Conservation (phyloP, 1,140 invertebrate genomes). For the Drosophila nikananu region DNA sequence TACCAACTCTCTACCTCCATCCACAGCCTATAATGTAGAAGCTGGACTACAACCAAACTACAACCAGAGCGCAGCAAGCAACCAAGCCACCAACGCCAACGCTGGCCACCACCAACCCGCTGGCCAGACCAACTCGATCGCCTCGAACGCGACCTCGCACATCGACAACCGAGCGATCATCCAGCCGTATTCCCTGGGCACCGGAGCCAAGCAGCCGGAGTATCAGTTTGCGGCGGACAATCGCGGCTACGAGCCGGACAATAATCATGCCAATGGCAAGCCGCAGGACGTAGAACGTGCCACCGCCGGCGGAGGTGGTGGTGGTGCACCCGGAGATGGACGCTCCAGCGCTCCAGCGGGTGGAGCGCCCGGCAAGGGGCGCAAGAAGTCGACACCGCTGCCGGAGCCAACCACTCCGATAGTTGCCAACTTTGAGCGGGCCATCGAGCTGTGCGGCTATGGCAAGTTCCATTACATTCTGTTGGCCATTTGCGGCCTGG, state of each 20-base stretch:
- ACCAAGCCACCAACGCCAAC: constrained; percentile 47
- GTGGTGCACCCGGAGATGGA: constrained; percentile 50
- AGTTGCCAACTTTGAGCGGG: constrained; percentile 93
- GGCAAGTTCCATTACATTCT: constrained; percentile 96
- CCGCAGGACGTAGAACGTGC: constrained; percentile 80
- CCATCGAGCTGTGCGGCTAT: constrained; percentile 94
- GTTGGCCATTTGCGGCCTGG: constrained; percentile 95
- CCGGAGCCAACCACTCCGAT: constrained; percentile 86
- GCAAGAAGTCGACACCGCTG: constrained; percentile 75
- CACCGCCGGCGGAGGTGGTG: constrained; percentile 56
- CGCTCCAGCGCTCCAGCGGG: not conserved
- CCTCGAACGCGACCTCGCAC: constrained; percentile 51
- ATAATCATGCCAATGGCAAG: constrained; percentile 65
- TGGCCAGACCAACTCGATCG: constrained; percentile 41
- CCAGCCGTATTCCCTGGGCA: constrained; percentile 76
- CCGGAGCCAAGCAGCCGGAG: constrained; percentile 68
- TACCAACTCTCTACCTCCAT: not conserved
- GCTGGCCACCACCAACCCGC: constrained; percentile 45
- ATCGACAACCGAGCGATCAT: constrained; percentile 82
- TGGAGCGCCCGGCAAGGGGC: constrained; percentile 23
- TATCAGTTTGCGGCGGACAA: constrained; percentile 81
- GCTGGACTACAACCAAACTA: constrained; percentile 90
- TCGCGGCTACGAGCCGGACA: constrained; percentile 74
- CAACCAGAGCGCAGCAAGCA: constrained; percentile 87
- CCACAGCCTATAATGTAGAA: constrained; percentile 87